A percentile compares a stretch with the other conserved stretches of the same genome.
Evolutionary conservation across 2,888 invertebrate species (phyloP).

Genomic region (Tromatobia lineatoria): DNA sequence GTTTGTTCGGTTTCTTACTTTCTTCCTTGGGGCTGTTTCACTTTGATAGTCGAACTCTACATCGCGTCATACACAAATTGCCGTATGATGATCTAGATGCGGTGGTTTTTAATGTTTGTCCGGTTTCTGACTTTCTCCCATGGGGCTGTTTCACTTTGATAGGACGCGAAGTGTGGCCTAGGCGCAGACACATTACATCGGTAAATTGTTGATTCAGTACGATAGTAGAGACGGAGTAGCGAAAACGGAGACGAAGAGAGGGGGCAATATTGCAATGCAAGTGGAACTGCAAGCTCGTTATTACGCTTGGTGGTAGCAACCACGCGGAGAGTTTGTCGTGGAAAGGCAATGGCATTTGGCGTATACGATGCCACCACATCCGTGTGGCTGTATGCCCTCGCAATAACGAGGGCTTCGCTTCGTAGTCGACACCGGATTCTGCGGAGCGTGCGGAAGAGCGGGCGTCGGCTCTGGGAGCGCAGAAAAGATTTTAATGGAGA

Average conservation of each 20-base stretch:
- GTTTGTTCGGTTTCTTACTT: not conserved
- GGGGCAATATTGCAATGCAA: conserved; percentile 26
- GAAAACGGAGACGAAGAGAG: not conserved
- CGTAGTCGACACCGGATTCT: conserved; percentile 58
- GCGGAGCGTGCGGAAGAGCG: conserved; percentile 28
- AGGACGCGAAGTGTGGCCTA: conserved; percentile 5
- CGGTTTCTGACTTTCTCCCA: too few relatives aligned
- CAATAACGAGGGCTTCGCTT: conserved; percentile 61
- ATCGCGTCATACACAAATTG: too few relatives aligned
- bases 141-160: not conserved
- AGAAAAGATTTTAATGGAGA: conserved; percentile 68
- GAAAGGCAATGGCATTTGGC: conserved; percentile 44
- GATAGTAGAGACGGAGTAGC: not conserved
- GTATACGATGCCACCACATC: conserved; percentile 39
- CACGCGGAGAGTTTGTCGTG: conserved; percentile 48
- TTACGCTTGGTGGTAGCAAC: conserved; percentile 42
- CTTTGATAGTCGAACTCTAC: too few relatives aligned
- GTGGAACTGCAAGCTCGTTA: conserved; percentile 53
- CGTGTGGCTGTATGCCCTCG: conserved; percentile 32
- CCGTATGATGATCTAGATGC: too few relatives aligned
- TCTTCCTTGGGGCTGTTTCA: not conserved
- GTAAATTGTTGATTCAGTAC: conserved; percentile 44
- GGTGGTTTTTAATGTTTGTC: not conserved
- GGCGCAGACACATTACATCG: conserved; percentile 12
- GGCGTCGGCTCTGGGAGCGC: conserved; percentile 13